A percentile compares a stretch with the other conserved stretches of the same genome.
Evolutionary conservation across 2,888 invertebrate species (phyloP).

Genomic region (Baccha elongata): DNA sequence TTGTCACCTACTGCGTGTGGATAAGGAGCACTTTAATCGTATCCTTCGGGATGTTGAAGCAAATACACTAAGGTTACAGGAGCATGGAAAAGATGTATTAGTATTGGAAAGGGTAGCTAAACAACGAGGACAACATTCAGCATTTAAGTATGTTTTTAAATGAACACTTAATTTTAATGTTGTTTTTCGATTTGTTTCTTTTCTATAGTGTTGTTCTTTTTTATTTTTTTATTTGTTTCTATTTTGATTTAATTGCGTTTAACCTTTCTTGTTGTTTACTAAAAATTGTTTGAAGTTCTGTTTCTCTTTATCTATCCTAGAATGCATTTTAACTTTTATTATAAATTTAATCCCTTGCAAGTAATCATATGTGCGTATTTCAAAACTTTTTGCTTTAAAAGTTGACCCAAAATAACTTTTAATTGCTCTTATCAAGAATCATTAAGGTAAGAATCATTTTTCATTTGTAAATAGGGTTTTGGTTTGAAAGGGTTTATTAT

Average conservation of each 20-base stretch:
- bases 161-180: conserved; percentile 16
- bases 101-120: conserved; percentile 89
- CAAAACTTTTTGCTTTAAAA: too few species aligned
- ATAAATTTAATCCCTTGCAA: background rate
- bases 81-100: conserved; percentile 92
- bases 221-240: background rate
- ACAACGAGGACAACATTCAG: conserved; percentile 83
- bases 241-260: background rate
- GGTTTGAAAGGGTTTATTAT: too few species aligned
- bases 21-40: conserved; percentile 93
- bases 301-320: background rate
- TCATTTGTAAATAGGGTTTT: too few species aligned
- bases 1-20: conserved; percentile 91
- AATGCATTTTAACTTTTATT: conserved; percentile 6
- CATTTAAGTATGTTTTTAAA: conserved; percentile 85
- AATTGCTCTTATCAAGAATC: too few species aligned
- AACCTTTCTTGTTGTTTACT: background rate
- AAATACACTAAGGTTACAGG: conserved; percentile 92
- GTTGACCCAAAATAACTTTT: too few species aligned
- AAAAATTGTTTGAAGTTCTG: background rate
- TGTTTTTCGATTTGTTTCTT: conserved; percentile 18
- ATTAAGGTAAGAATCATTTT: too few species aligned
- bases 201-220: background rate
- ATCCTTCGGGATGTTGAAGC: conserved; percentile 92
- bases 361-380: background rate